Conservation (phyloP, 2,888 invertebrate genomes). For the Rotaria sp. region DNA sequence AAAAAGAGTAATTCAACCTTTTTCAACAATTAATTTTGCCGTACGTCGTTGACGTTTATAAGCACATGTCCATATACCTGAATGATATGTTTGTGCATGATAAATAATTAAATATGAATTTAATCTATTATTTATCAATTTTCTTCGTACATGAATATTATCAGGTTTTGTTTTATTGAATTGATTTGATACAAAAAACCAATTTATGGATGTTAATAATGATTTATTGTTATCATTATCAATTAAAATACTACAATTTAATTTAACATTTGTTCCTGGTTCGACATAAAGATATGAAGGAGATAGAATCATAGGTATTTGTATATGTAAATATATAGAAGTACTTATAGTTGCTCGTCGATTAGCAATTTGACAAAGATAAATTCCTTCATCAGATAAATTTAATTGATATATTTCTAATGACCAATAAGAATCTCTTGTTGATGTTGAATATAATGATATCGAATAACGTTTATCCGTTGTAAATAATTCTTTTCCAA, state of each 20-base stretch:
- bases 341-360: not conserved
- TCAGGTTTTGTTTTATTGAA: not conserved
- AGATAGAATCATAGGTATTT: not conserved
- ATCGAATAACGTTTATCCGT: slow-evolving; percentile 9
- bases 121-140: not conserved
- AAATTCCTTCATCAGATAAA: not conserved
- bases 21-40: not conserved
- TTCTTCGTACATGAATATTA: not conserved
- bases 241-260: not conserved
- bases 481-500: slow-evolving; percentile 19
- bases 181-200: not conserved
- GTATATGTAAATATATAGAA: not conserved
- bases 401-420: slow-evolving; percentile 12
- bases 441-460: not conserved
- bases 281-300: not conserved
- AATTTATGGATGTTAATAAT: not conserved
- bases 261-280: not conserved
- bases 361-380: not conserved
- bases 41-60: slow-evolving; percentile 7
- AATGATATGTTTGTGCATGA: not conserved
- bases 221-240: not conserved
- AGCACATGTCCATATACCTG: slow-evolving; percentile 5
- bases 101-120: not conserved
- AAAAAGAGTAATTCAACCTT: not conserved
- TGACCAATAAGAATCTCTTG: not conserved